Percentiles rank a stretch among this genome's conserved stretches.
phyloP scores from a whole-genome alignment of 2,113 vertebrate genomes.

The Emydura subglobosa region DNA sequence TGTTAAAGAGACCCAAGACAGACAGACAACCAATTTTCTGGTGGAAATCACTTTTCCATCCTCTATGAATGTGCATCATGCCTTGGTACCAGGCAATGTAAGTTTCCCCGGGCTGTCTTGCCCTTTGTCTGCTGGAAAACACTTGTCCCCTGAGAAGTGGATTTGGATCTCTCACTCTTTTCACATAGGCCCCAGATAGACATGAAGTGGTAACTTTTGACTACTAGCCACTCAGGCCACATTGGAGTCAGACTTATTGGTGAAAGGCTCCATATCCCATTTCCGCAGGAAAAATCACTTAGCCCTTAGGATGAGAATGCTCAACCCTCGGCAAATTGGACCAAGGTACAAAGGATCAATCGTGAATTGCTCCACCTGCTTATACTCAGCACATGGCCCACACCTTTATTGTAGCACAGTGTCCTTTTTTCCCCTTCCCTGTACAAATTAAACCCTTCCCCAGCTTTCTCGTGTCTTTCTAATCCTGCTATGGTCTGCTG shows the following conservation, averaged over 20 bases:
- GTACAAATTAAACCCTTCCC: neutral
- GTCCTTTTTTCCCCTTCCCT: neutral
- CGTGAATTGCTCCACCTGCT: neutral
- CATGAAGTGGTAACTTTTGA: neutral
- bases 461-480: neutral
- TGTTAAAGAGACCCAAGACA: neutral
- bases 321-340: neutral
- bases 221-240: neutral
- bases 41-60: neutral
- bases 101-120: rapidly evolving
- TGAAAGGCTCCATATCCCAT: neutral
- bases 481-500: neutral
- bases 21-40: neutral
- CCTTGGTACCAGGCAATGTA: neutral
- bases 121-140: neutral
- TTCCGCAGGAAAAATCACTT: neutral
- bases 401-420: neutral
- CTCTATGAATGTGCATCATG: neutral
- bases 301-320: neutral
- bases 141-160: neutral
- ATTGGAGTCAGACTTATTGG: neutral
- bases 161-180: neutral
- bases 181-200: neutral
- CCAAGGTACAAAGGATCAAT: neutral
- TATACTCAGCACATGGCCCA: neutral